phyloP scores from a whole-genome alignment of 2,113 vertebrate genomes.

The Leuciscus idus region DNA sequence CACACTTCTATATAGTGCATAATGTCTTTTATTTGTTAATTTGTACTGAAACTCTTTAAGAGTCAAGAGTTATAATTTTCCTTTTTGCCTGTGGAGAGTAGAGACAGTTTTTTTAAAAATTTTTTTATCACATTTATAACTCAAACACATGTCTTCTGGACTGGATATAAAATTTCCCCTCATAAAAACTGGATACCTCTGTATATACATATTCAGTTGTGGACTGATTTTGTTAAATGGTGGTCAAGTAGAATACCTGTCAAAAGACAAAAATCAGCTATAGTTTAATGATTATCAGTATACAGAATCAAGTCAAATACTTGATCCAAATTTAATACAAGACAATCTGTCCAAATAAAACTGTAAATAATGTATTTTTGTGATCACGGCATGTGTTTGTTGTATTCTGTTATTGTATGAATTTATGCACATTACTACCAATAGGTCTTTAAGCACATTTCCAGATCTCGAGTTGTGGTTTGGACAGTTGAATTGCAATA shows the following conservation, averaged over 20 bases:
- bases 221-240: not conserved
- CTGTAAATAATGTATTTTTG: not conserved
- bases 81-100: not conserved
- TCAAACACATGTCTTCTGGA: not conserved
- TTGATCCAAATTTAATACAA: not conserved
- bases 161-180: not conserved
- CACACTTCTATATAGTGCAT: not conserved
- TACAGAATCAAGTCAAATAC: not conserved
- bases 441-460: not conserved
- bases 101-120: too few species aligned
- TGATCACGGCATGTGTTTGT: not conserved
- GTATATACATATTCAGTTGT: not conserved
- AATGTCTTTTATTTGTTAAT: not conserved
- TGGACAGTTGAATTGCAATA: not conserved
- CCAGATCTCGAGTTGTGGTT: not conserved
- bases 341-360: not conserved
- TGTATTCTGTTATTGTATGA: not conserved
- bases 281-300: not conserved
- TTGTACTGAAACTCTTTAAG: not conserved
- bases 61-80: not conserved
- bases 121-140: not conserved
- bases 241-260: not conserved
- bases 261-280: constrained; percentile 3
- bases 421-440: not conserved
- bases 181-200: not conserved